A percentile compares a stretch with the other conserved stretches of the same genome.
Conservation (phyloP, 1,140 invertebrate genomes). For the Cherax destructor region DNA sequence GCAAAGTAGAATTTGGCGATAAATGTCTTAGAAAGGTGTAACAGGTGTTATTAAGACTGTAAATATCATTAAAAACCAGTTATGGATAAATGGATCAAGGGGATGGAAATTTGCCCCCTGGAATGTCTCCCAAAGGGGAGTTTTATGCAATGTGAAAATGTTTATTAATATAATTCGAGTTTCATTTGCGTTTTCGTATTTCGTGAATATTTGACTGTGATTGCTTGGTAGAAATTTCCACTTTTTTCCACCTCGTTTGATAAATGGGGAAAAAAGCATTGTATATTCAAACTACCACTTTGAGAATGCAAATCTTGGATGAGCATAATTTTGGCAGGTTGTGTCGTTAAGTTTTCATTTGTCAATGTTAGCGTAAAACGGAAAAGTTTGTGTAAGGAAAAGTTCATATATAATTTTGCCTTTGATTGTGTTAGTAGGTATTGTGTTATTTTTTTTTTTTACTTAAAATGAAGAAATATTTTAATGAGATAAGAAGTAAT, state of each 20-base stretch:
- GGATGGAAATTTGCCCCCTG: slow-evolving; percentile 59
- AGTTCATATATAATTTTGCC: neutral
- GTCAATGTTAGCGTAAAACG: neutral
- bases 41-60: slow-evolving; percentile 67
- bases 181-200: slow-evolving; percentile 57
- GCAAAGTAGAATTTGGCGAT: slow-evolving; percentile 54
- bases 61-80: slow-evolving; percentile 67
- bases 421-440: too few species aligned
- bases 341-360: slow-evolving; percentile 17
- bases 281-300: slow-evolving; percentile 41
- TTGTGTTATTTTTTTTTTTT: too few species aligned
- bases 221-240: slow-evolving; percentile 28
- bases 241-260: slow-evolving; percentile 2
- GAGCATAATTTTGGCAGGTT: slow-evolving; percentile 4
- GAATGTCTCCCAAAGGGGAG: slow-evolving; percentile 59
- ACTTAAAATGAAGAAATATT: too few species aligned
- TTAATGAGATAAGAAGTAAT: too few species aligned
- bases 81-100: slow-evolving; percentile 63
- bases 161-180: slow-evolving; percentile 65
- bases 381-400: neutral
- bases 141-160: slow-evolving; percentile 64
- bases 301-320: slow-evolving; percentile 12
- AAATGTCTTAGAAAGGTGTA: slow-evolving; percentile 55
- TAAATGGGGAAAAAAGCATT: slow-evolving; percentile 45
- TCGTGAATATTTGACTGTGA: slow-evolving; percentile 61